These are phyloP conservation scores for Philereme vetulata DNA, from an alignment of 2,888 invertebrate species.

Conservation along the genomic window DNA sequence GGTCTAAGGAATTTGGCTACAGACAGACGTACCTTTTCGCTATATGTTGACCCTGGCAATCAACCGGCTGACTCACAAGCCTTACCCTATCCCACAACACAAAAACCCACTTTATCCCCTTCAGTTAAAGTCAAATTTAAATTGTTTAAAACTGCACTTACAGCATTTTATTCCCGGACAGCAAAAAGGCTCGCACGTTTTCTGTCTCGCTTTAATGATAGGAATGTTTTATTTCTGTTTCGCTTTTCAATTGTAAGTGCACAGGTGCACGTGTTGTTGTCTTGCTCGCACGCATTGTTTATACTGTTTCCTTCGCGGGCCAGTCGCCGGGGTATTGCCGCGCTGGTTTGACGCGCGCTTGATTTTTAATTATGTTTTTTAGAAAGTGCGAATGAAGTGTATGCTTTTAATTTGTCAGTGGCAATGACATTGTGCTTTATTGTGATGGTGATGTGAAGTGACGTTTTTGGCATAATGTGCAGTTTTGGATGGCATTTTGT, in stretches of 20 bases:
- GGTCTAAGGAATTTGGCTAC: conserved; percentile 38
- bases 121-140: conserved; percentile 35
- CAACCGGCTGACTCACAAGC: conserved; percentile 51
- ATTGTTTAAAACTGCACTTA: conserved; percentile 42
- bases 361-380: conserved; percentile 43
- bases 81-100: conserved; percentile 32
- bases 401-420: conserved; percentile 38
- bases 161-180: conserved; percentile 37
- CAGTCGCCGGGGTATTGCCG: conserved; percentile 62
- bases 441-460: conserved; percentile 50
- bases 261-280: conserved; percentile 73
- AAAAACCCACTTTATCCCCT: conserved; percentile 39
- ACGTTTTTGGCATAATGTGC: conserved; percentile 57
- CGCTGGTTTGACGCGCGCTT: conserved; percentile 52
- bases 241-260: conserved; percentile 75
- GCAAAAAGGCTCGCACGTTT: conserved; percentile 45
- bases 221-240: conserved; percentile 72
- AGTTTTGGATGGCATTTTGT: conserved; percentile 58
- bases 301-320: conserved; percentile 51
- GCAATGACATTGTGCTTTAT: conserved; percentile 48
- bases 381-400: conserved; percentile 56
- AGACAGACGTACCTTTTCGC: conserved; percentile 63
- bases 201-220: conserved; percentile 63
- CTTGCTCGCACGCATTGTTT: conserved; percentile 62
- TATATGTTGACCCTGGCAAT: conserved; percentile 82